phyloP scores from a whole-genome alignment of 2,797 vertebrate genomes.

The Morus bassanus region DNA sequence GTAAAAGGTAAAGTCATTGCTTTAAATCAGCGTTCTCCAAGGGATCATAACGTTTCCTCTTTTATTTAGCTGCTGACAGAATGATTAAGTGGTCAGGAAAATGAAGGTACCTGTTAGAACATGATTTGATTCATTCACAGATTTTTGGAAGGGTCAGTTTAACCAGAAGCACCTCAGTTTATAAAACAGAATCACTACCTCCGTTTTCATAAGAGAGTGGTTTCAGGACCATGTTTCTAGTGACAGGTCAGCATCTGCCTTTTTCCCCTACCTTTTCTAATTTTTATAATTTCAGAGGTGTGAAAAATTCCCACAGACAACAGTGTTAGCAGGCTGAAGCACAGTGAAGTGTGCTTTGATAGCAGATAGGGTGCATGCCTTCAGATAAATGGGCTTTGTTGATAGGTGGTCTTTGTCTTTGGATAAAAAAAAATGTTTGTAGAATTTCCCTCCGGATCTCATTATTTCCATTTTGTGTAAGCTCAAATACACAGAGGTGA shows the following conservation, averaged over 20 bases:
- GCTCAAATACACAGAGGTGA: neutral
- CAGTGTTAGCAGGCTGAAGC: neutral
- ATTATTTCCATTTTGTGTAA: neutral
- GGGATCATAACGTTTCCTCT: neutral
- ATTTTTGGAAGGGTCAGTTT: neutral
- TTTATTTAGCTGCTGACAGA: neutral
- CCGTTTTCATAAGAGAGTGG: neutral
- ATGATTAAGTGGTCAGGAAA: neutral
- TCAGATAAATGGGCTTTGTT: neutral
- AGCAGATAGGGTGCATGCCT: neutral
- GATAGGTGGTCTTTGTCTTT: neutral
- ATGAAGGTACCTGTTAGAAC: neutral
- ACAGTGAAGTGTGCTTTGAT: neutral
- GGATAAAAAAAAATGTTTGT: neutral
- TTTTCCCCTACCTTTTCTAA: neutral
- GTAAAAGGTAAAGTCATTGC: conserved; percentile 87
- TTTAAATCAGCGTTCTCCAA: neutral
- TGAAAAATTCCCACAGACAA: neutral
- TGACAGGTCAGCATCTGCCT: neutral
- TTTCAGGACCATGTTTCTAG: neutral
- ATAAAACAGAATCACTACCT: neutral
- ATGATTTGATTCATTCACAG: neutral
- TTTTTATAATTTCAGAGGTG: neutral
- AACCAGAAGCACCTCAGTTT: neutral
- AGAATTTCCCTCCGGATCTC: neutral